Base-by-base conservation (phyloP, 2,888 invertebrate species). In the Mesochorus sp. region DNA sequence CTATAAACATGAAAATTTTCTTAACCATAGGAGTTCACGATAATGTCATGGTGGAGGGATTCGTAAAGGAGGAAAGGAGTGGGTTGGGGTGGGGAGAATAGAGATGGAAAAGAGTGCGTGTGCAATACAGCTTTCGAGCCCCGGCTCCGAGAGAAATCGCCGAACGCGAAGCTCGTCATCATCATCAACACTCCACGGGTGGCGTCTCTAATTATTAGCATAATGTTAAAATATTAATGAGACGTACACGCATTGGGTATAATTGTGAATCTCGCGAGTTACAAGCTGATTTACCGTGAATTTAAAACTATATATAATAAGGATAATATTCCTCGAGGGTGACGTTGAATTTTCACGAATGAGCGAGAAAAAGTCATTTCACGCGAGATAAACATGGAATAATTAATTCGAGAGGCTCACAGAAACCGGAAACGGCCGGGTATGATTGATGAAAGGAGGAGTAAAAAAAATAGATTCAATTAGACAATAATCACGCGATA, bases 141-240 rank as follows among this genome's bases (percentile, higher is more conserved):
- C 12, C 42, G 31, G n/a, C n/a, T n/a, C n/a, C n/a, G n/a, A n/a
- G n/a, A 47, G 61, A 31, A n/a, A 62, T 24, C 14, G 34, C 1
- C 34, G 34, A 34, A 55, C 34, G 24, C 24, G 8, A 39, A 42
- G 53, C 62, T 59, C 39, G 59, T 62, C 67, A 59, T 51, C 59
- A 75, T 34, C 57, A 42, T 57, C 55, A 57, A 47, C 47, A 42
- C 76, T 42, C 79, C 66, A 73, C 81, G 79, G 80, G 78, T 76
- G 62, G 59, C 49, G 51, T 64, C 64, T 55, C 44, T 74, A 77
- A 81, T 81, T 80, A 81, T 81, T 81, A 70, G 79, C 81, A 81
- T 81, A 79, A 76, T 76, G 72, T 81, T 80, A 77, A n/a, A 77
- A 80, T 80, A 81, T 80, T 81, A 81, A 81, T 80, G 80, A 77